Percentiles rank a stretch among this genome's conserved stretches.
Evolutionary conservation across 2,797 vertebrate species (phyloP).

Genomic region (Pipistrellus nathusii): DNA sequence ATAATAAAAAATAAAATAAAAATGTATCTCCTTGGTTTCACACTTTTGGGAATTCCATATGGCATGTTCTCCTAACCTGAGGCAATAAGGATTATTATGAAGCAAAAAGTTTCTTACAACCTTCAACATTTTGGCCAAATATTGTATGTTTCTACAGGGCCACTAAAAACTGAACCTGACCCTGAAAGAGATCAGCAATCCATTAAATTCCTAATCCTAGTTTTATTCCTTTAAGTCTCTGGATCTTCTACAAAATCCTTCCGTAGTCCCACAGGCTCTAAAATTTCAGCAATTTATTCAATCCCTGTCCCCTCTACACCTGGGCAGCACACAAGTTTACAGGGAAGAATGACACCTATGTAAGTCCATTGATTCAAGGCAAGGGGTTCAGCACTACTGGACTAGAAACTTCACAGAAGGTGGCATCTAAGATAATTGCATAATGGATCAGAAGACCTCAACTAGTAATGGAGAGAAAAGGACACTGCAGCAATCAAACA

Average conservation of each 20-base stretch:
- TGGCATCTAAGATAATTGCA: not conserved
- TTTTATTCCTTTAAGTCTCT: not conserved
- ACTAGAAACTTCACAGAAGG: not conserved
- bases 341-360: not conserved
- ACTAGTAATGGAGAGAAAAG: not conserved
- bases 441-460: not conserved
- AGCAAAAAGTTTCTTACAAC: not conserved
- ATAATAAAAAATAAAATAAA: too few relatives aligned
- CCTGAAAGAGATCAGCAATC: not conserved
- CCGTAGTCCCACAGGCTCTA: not conserved
- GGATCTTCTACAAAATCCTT: not conserved
- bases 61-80: not conserved
- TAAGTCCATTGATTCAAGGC: not conserved
- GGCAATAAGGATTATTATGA: not conserved
- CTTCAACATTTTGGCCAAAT: not conserved
- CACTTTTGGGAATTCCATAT: not conserved
- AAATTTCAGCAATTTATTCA: slow-evolving; percentile 19
- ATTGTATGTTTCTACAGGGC: not conserved
- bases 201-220: not conserved
- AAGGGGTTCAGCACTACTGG: not conserved
- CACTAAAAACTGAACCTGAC: not conserved
- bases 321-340: not conserved
- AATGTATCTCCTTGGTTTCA: not conserved
- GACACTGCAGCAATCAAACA: not conserved
- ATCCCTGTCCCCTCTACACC: not conserved